Evolutionary conservation across 2,888 invertebrate species (phyloP).

Genomic region (Alsophila aescularia): DNA sequence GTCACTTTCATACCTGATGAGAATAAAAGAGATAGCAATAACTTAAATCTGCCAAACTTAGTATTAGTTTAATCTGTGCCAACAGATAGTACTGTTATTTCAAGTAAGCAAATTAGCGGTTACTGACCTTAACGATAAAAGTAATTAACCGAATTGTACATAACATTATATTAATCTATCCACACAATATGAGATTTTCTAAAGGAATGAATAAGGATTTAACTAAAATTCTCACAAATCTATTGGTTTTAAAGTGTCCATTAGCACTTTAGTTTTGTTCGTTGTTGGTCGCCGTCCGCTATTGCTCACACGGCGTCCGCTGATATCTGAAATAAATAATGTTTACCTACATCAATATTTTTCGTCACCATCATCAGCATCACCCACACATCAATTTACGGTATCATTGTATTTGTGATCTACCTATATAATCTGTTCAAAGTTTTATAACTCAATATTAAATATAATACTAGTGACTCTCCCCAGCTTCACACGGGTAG

Average conservation of each 20-base stretch:
- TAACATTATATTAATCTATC: conserved; percentile 61
- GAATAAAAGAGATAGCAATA: too few species aligned
- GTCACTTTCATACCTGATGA: too few species aligned
- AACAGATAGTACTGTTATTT: conserved; percentile 9
- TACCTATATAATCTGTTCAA: too few species aligned
- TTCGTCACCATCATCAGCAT: too few species aligned
- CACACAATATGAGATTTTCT: conserved; percentile 64
- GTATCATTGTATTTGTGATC: too few species aligned
- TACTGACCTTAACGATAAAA: conserved; percentile 61
- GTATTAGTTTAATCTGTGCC: too few species aligned
- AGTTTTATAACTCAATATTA: too few species aligned
- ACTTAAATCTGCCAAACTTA: too few species aligned
- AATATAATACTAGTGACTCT: too few species aligned
- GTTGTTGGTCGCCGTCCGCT: conserved; percentile 75
- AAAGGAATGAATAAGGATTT: conserved; percentile 58
- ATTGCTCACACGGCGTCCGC: conserved; percentile 77
- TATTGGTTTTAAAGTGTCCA: conserved; percentile 58
- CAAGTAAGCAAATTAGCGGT: conserved; percentile 56
- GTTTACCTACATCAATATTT: conserved; percentile 3
- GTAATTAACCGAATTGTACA: conserved; percentile 62
- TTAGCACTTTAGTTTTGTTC: conserved; percentile 72
- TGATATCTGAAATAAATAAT: conserved; percentile 71
- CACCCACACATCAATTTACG: too few species aligned
- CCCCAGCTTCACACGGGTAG: too few species aligned
- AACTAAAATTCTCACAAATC: conserved; percentile 66